These are phyloP conservation scores for Myocastor coypus DNA, from an alignment of 2,113 vertebrate genomes.

Conservation along the genomic window DNA sequence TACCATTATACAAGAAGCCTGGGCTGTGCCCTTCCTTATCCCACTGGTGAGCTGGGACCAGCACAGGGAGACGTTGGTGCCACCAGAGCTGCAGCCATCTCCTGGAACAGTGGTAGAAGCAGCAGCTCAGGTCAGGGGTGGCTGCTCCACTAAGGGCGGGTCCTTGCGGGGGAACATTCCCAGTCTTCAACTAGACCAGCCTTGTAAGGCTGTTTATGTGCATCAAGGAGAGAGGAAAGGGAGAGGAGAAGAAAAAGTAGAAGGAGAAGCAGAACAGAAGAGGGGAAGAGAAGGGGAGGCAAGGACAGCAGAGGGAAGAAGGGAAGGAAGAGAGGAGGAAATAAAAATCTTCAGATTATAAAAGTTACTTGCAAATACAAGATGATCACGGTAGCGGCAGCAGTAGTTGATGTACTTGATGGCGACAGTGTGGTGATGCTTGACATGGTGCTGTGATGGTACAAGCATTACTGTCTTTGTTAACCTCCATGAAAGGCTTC, in stretches of 20 bases:
- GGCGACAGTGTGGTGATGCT: not conserved
- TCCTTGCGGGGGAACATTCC: not conserved
- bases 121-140: not conserved
- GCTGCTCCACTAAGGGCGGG: not conserved
- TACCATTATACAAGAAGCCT: not conserved
- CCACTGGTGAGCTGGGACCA: fast-evolving
- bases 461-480: not conserved
- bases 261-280: fast-evolving
- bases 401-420: not conserved
- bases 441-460: not conserved
- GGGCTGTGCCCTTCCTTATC: not conserved
- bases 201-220: not conserved
- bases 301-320: fast-evolving
- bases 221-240: not conserved
- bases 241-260: too few relatives aligned
- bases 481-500: not conserved
- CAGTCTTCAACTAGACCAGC: not conserved
- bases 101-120: not conserved
- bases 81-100: not conserved
- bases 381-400: not conserved
- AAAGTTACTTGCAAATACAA: not conserved
- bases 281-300: fast-evolving
- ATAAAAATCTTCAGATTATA: not conserved
- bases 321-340: not conserved
- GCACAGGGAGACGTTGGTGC: not conserved